A percentile compares a stretch with the other conserved stretches of the same genome.
These are phyloP conservation scores for Lasioglossum marginatum DNA, from an alignment of 2,888 invertebrate genomes.

Conservation along the genomic window DNA sequence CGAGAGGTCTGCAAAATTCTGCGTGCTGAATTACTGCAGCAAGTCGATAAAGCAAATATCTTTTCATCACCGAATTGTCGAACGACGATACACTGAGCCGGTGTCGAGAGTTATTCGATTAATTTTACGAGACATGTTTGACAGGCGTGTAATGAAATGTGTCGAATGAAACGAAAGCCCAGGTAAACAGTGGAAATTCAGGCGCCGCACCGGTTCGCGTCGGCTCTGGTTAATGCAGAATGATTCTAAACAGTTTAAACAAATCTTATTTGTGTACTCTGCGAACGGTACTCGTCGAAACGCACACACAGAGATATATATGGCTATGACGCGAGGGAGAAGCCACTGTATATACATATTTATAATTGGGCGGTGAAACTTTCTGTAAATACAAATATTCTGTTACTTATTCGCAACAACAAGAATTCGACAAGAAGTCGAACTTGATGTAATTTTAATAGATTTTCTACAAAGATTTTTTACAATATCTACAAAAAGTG, in stretches of 20 bases:
- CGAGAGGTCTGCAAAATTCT: slow-evolving; percentile 9
- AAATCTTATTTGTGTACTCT: not conserved
- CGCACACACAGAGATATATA: not conserved
- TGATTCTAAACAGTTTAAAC: slow-evolving; percentile 2
- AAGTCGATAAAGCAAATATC: slow-evolving; percentile 45
- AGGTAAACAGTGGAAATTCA: slow-evolving; percentile 16
- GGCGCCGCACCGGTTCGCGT: not conserved
- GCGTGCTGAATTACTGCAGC: slow-evolving; percentile 43
- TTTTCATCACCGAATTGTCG: slow-evolving; percentile 30
- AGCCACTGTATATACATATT: not conserved
- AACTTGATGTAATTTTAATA: not conserved
- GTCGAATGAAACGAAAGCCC: slow-evolving; percentile 5
- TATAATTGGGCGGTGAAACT: not conserved
- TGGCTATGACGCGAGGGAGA: not conserved
- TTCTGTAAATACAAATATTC: not conserved
- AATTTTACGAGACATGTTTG: slow-evolving; percentile 45
- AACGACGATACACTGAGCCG: slow-evolving; percentile 6
- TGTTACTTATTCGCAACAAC: not conserved
- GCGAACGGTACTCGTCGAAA: not conserved
- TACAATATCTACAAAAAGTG: too few relatives aligned
- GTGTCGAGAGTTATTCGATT: slow-evolving; percentile 45
- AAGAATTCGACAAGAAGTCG: too few relatives aligned
- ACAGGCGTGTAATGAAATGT: slow-evolving; percentile 34
- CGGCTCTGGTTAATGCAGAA: slow-evolving; percentile 2
- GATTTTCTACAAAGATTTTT: not conserved